phyloP scores from a whole-genome alignment of 2,113 vertebrate genomes.

The Esox niger region DNA sequence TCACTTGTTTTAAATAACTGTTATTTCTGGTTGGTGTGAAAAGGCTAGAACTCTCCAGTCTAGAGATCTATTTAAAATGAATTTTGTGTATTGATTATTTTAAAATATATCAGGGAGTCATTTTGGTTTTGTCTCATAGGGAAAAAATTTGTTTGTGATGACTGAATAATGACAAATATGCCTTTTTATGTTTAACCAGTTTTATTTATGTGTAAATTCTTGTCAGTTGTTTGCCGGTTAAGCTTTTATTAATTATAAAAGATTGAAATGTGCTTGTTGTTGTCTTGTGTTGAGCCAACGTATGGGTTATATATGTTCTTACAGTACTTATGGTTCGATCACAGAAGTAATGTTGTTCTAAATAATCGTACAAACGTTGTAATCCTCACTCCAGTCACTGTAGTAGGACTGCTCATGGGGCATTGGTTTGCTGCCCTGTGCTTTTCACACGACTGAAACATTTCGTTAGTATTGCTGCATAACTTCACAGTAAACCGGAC shows the following conservation, averaged over 20 bases:
- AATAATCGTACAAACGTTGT: too few relatives aligned
- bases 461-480: too few relatives aligned
- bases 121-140: slow-evolving; percentile 1
- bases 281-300: background rate
- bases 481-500: too few relatives aligned
- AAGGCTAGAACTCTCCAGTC: too few relatives aligned
- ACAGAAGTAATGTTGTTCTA: background rate
- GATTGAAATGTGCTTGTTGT: slow-evolving; percentile 13
- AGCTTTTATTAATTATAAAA: slow-evolving; percentile 11
- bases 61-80: background rate
- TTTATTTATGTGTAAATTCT: slow-evolving; percentile 20
- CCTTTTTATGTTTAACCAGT: slow-evolving; percentile 6
- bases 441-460: too few relatives aligned
- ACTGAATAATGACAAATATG: slow-evolving; percentile 28
- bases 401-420: too few relatives aligned
- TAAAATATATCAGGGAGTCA: slow-evolving; percentile 8
- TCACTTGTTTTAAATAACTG: too few relatives aligned
- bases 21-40: too few relatives aligned
- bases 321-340: background rate
- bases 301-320: background rate
- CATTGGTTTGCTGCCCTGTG: too few relatives aligned
- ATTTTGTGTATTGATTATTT: background rate
- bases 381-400: too few relatives aligned
- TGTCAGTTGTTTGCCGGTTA: background rate
- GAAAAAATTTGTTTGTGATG: slow-evolving; percentile 8